These are phyloP conservation scores for Mimachlamys varia DNA, from an alignment of 2,888 invertebrate genomes.

Conservation along the genomic window DNA sequence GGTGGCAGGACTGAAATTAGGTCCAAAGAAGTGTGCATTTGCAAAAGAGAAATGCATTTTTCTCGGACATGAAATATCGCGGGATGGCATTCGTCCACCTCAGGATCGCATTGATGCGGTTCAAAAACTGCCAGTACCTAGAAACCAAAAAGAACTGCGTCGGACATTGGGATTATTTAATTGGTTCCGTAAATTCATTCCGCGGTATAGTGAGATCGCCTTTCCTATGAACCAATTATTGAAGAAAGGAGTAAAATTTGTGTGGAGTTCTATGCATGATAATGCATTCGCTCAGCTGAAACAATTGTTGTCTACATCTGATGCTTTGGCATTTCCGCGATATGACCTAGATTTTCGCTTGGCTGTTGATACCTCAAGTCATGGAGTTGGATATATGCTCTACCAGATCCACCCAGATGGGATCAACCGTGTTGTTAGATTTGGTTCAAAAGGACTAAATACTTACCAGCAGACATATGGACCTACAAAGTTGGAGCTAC, in stretches of 20 bases:
- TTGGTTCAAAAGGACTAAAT: slow-evolving; percentile 49
- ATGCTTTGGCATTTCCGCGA: slow-evolving; percentile 46
- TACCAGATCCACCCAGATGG: slow-evolving; percentile 42
- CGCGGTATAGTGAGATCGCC: slow-evolving; percentile 49
- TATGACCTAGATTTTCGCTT: slow-evolving; percentile 54
- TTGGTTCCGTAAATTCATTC: slow-evolving; percentile 60
- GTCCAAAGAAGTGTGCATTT: neutral
- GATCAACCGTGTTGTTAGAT: slow-evolving; percentile 43
- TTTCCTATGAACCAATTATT: slow-evolving; percentile 49
- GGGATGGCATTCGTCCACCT: slow-evolving; percentile 49
- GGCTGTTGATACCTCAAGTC: slow-evolving; percentile 53
- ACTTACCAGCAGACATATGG: slow-evolving; percentile 44
- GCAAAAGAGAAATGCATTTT: slow-evolving; percentile 42
- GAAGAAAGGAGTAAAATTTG: slow-evolving; percentile 41
- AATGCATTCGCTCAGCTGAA: slow-evolving; percentile 15
- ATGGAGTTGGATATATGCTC: slow-evolving; percentile 55
- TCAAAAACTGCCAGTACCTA: slow-evolving; percentile 47
- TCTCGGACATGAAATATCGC: slow-evolving; percentile 53
- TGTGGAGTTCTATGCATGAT: slow-evolving; percentile 29
- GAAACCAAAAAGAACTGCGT: slow-evolving; percentile 52
- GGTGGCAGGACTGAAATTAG: neutral
- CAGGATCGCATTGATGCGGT: slow-evolving; percentile 45
- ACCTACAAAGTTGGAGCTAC: slow-evolving; percentile 48
- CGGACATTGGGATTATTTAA: slow-evolving; percentile 56
- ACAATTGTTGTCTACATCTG: slow-evolving; percentile 8